phyloP scores from a whole-genome alignment of 2,113 vertebrate species.

The Mohoua ochrocephala region DNA sequence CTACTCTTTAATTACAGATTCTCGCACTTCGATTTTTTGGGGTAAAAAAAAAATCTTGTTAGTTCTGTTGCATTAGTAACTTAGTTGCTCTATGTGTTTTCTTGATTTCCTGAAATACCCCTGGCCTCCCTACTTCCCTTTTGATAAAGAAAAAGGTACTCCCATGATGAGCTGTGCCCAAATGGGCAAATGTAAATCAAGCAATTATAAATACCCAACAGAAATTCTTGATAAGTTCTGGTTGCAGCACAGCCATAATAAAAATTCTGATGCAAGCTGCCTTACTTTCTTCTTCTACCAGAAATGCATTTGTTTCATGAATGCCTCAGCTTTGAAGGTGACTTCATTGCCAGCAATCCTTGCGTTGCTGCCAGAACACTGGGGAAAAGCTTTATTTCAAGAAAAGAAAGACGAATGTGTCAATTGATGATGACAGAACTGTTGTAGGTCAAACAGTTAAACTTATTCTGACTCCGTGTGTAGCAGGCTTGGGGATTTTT shows the following conservation, averaged over 20 bases:
- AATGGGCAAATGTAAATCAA: neutral
- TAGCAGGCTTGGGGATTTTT: neutral
- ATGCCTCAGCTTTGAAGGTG: conserved; percentile 1
- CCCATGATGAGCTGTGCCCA: neutral
- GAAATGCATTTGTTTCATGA: neutral
- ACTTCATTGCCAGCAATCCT: conserved; percentile 11
- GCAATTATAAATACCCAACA: neutral
- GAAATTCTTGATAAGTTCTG: neutral
- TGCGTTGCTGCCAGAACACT: neutral
- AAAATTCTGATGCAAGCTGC: neutral
- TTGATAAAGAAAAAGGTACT: neutral
- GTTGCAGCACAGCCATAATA: neutral
- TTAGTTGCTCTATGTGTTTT: neutral
- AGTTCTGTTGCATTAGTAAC: neutral
- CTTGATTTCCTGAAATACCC: neutral
- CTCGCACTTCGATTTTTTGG: neutral
- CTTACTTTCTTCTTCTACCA: neutral
- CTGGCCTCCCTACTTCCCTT: neutral
- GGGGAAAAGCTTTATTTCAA: conserved; percentile 20
- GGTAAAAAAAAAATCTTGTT: neutral
- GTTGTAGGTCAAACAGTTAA: conserved; percentile 44
- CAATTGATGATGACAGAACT: conserved; percentile 17
- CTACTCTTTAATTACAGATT: neutral
- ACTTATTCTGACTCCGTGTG: neutral
- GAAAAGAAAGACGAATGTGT: neutral